Evolutionary conservation across 2,113 vertebrate species (phyloP), one percentile per base, ranked within the genome.

Genomic region (Pseudopipra pipra): DNA sequence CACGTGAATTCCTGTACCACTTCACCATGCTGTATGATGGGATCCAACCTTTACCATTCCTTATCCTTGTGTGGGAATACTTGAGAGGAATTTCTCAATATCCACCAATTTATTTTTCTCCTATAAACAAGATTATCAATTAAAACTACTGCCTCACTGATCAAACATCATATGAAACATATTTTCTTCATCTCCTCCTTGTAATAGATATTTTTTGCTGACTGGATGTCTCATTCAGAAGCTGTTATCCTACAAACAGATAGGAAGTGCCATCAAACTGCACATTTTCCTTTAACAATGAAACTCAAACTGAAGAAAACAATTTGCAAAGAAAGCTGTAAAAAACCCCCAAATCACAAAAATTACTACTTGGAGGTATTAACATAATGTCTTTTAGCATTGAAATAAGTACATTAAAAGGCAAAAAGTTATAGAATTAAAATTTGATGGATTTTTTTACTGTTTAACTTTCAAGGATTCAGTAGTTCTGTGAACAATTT

Each of bases 401-500:
- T 59, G 25, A 86, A 68, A 5, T 43, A 92, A 55, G 31, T 55
- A 78, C 14, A 56, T 11, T 25, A 75, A 78, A 76, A 72, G 30
- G 12, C 5, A 76, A 54, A 16, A 67, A 47, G 5, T 43, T 46
- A 41, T 0, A 68, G 49, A 82, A 75, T 21, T 72, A 87, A 91
- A 87, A 58, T 87, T 18, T 62, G 33, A 80, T 81, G 2, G 4
- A 58, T 87, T 66, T 96, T 87, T 91, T 90, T 66, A 58, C 20
- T 11, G 7, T 28, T 78, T 81, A 94, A 66, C 37, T 92, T 92
- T 62, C 18, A 74, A 96, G n/a, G n/a, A 80, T 76, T 94, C 80
- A 91, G 76, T 31, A 84, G 46, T 39, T 62, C 59, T 73, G 16
- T 35, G 35, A 73, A 59, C 43, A 31, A 81, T 27, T 86, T 94